phyloP scores from a whole-genome alignment of 1,140 invertebrate genomes.

The Hylaeus volcanicus region DNA sequence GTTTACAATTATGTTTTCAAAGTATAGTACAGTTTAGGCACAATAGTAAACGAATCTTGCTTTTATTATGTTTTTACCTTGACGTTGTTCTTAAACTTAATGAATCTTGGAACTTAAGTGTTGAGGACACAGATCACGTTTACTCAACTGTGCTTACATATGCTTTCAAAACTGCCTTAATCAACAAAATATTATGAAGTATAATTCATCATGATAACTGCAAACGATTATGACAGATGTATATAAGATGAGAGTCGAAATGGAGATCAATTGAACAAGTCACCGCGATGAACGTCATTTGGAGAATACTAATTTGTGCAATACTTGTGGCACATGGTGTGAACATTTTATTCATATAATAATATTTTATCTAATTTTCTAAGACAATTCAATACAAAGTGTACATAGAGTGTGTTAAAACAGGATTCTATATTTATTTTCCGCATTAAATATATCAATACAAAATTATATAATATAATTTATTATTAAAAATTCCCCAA shows the following conservation, averaged over 20 bases:
- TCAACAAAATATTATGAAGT: not conserved
- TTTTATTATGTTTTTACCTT: not conserved
- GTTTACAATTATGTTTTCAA: no score
- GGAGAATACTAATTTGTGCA: no score
- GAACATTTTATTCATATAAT: not conserved
- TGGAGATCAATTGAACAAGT: no score
- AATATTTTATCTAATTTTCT: no score
- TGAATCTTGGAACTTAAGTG: not conserved
- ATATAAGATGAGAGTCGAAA: not conserved
- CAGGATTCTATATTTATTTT: no score
- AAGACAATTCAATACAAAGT: no score
- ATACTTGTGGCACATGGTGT: not conserved
- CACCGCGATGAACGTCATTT: not conserved
- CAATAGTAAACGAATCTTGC: not conserved
- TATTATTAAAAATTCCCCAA: no score
- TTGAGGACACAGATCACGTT: not conserved
- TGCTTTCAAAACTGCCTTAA: not conserved
- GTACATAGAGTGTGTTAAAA: no score
- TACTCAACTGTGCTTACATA: not conserved
- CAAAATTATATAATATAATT: no score
- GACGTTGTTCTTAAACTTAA: not conserved
- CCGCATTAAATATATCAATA: no score
- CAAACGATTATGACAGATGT: not conserved
- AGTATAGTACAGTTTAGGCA: no score
- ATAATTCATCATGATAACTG: not conserved